Evolutionary conservation across 2,888 invertebrate genomes (phyloP), one percentile per base, ranked within the genome.

Genomic region (Cybosia mesomella): DNA sequence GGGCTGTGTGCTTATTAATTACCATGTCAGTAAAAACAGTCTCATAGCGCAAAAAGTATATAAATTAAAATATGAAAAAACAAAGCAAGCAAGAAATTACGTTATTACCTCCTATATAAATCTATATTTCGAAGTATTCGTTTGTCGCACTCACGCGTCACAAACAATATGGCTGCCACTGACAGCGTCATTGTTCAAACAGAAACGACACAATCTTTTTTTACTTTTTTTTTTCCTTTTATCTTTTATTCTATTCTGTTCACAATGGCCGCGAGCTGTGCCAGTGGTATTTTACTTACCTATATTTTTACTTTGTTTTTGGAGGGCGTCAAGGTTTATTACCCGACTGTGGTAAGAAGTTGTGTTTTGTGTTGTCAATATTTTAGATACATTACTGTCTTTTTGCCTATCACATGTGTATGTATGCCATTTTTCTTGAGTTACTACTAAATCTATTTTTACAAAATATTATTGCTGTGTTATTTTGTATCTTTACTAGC

Each of bases 141-240:
- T 80, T 74, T 75, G 83, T 74, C 71, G 70, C 79, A 74, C 85
- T 84, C 87, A 81, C 87, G 84, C 86, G 85, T 82, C 84, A 80
- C 85, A 82, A 82, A 83, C 91, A 93, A 90, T 84, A 92, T 93
- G 93, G 94, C 94, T 89, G 92, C 85, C 91, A 89, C 90, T 90
- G 94, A 94, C 94, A 92, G 89, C 89, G 82, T 88, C 88, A 90
- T 94, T 95, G 94, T 94, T 92, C 93, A 92, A 92, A 93, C 93
- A 93, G 91, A 92, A 92, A 92, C 92, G 91, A 93, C 91, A 92
- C 92, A 92, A 91, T 90, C 86, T 90, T 93, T 92, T 92, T 92
- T 91, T 34, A 10, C 11, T 88, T 87, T 88, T 88, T 76, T n/a
- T 83, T 83, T 86, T 84, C 85, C 87, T 89, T 89, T 90, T 87